Evolutionary conservation across 1,140 invertebrate genomes (phyloP), one percentile per base, ranked within the genome.

Genomic region (Drosophila orena): DNA sequence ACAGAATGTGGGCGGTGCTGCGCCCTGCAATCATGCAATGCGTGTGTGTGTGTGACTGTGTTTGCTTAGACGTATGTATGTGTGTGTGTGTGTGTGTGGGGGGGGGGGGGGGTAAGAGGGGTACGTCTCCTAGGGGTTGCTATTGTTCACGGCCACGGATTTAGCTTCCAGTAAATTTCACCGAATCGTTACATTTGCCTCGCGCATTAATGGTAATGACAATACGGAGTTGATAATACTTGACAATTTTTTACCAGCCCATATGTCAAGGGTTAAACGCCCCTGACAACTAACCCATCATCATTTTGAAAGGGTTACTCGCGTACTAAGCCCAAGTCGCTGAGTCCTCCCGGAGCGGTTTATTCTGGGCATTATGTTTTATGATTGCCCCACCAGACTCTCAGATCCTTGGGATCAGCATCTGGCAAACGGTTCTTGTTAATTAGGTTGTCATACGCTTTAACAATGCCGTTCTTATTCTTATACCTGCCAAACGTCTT

Each of bases 161-260:
- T 65, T 40, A 64, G 58, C 81, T 91, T 91, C 89, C 89, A 91
- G 80, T 91, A 88, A 88, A 91, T 91, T 91, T 81, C 68, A 84
- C 77, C 66, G 89, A 81, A 91, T 91, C 59, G 84, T 59, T 91
- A 91, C 89, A 91, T 89, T 89, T 91, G 80, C 52, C 64, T 43
- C 75, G 59, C 71, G 76, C 79, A 88, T 86, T 88, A 74, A 73
- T 68, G 49, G 58, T 79, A 83, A 89, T 83, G 83, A 89, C 79
- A 88, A 83, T 84, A 79, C 77, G 76, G 66, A 38, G 22, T 46
- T 49, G 57, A 74, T 86, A 77, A 81, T 71, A 62, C 14, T 24
- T 55, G 34, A 53, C 20, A 15, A 34, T 24, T 53, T 73, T 49
- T 52, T 71, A 20, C 44, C 24, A n/a, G 40, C 54, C 55, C 78